Percentiles rank a stretch among this genome's conserved stretches.
phyloP scores from a whole-genome alignment of 2,797 vertebrate genomes.

The Morelia viridis region DNA sequence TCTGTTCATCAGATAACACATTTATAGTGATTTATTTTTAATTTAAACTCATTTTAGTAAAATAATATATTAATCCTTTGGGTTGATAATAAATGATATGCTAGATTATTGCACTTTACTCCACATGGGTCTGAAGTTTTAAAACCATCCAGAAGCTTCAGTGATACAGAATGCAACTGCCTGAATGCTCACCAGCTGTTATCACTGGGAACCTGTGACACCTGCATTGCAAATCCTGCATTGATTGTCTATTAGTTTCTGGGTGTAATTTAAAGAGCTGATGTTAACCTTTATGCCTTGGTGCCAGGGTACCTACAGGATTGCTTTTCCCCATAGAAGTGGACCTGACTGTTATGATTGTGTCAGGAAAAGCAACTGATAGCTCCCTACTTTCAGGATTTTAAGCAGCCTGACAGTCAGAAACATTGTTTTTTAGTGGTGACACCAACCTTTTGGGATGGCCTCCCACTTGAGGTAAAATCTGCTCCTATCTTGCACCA shows the following conservation, averaged over 20 bases:
- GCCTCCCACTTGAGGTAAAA: no score
- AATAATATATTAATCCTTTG: not conserved
- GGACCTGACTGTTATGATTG: no score
- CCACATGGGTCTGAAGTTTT: not conserved
- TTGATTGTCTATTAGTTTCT: not conserved
- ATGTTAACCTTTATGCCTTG: not conserved
- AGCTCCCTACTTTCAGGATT: no score
- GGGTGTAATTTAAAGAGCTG: not conserved
- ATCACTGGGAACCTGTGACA: not conserved
- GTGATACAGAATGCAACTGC: not conserved
- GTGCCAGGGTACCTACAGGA: no score
- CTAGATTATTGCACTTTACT: not conserved
- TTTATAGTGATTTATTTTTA: constrained; percentile 12
- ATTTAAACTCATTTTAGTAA: constrained; percentile 19
- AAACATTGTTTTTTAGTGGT: no score
- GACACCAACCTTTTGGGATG: no score
- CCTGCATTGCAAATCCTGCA: not conserved
- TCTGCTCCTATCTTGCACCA: no score
- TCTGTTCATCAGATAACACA: not conserved
- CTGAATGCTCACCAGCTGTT: not conserved
- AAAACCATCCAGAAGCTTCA: not conserved
- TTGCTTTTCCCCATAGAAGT: no score
- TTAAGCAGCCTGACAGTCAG: no score
- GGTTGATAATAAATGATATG: not conserved
- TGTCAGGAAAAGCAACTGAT: no score